phyloP scores from a whole-genome alignment of 1,140 invertebrate species.

The Andricus grossulariae region DNA sequence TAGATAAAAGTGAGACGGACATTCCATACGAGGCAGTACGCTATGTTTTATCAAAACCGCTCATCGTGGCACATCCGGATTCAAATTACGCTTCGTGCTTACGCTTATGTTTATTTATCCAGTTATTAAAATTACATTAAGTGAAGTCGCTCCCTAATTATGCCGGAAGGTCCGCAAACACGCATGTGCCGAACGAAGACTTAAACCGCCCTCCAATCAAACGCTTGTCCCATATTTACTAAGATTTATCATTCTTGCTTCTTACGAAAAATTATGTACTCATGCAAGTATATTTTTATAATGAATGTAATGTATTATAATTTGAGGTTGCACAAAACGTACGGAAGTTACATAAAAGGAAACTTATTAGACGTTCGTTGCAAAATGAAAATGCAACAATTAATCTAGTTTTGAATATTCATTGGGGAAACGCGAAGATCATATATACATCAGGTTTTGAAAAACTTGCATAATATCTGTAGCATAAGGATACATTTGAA shows the following conservation, averaged over 20 bases:
- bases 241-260: neutral
- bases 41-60: slow-evolving; percentile 69
- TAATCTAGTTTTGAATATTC: slow-evolving; percentile 7
- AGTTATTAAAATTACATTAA: slow-evolving; percentile 75
- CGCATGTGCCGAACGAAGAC: slow-evolving; percentile 37
- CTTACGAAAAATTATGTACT: no score
- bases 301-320: neutral
- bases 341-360: slow-evolving; percentile 14
- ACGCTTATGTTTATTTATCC: slow-evolving; percentile 75
- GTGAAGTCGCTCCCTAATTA: slow-evolving; percentile 60
- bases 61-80: slow-evolving; percentile 74
- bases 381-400: slow-evolving; percentile 25
- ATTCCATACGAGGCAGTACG: slow-evolving; percentile 61
- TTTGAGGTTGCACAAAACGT: neutral
- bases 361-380: slow-evolving; percentile 13
- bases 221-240: neutral
- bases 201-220: neutral
- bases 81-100: slow-evolving; percentile 71
- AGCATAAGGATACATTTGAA: neutral
- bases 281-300: neutral
- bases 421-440: slow-evolving; percentile 16
- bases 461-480: slow-evolving; percentile 15
- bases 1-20: slow-evolving; percentile 56
- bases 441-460: neutral
- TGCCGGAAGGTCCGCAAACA: slow-evolving; percentile 49